Base-by-base conservation (phyloP, 1,140 invertebrate species). In the Carcinoscorpius rotundicauda region DNA sequence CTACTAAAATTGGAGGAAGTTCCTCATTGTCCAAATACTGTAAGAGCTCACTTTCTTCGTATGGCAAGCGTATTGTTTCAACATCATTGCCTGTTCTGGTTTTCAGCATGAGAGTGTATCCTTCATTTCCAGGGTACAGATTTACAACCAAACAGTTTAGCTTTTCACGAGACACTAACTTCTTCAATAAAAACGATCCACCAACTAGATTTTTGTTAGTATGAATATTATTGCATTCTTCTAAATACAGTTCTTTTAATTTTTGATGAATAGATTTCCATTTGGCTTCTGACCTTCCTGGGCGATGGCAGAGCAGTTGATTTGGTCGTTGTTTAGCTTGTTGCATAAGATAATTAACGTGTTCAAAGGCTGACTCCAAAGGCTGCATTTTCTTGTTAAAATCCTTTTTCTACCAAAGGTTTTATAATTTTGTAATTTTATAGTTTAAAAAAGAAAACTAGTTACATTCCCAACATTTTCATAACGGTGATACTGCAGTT, bases 61-160 rank as follows among this genome's bases (percentile, higher is more conserved):
- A 82, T 49, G 80, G 76, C 55, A 81, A 71, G 60, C 75, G 74
- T 3, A 78, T 72, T 52, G 81, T 80, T 71, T 82, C 79, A 52
- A 76, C 73, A 57, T 79, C 76, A 58, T 75, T 70, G 5, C 77
- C 76, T 63, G 72, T 74, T 74, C 82, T 76, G 74, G 83, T 75
- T 76, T 85, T 84, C 71, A 91, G 78, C 75, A 86, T 87, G 75
- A 95, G 79, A 69, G 89, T 90, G 79, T 93, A 94, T 72, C 91
- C 91, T 79, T 93, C 91, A 78, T 92, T 91, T 56, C 86, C 88
- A 66, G 89, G 86, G 81, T 93, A 93, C 69, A 96, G 80, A 80
- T 92, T 95, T 66, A 95, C 81, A 71, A 94, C 87, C 73, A 96
- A 80, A 69, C 88, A 92, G 75, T 93, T 91, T 61, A 94, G 81